phyloP scores from a whole-genome alignment of 2,888 invertebrate species.

The Pristionchus mayeri region DNA sequence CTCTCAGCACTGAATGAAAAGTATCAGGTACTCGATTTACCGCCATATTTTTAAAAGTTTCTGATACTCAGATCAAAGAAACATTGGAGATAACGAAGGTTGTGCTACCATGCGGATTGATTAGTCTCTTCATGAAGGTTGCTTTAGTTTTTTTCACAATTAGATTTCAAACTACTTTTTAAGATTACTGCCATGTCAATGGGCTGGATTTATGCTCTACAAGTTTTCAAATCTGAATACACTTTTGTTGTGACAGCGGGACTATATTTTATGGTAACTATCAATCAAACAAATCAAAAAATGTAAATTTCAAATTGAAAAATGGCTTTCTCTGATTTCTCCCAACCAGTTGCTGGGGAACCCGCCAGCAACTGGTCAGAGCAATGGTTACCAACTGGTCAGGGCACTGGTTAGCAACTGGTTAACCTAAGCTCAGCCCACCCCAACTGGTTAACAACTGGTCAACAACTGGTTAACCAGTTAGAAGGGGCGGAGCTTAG shows the following conservation, averaged over 20 bases:
- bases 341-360: too few relatives aligned
- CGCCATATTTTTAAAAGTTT: neutral
- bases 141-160: too few relatives aligned
- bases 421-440: too few relatives aligned
- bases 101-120: neutral
- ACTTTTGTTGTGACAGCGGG: neutral
- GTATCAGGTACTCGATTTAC: neutral
- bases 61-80: neutral
- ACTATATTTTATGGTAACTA: neutral
- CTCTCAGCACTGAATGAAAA: neutral
- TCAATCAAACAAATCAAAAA: too few relatives aligned
- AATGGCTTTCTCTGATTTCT: too few relatives aligned
- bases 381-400: too few relatives aligned
- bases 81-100: neutral
- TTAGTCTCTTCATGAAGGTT: conserved; percentile 20
- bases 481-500: too few relatives aligned
- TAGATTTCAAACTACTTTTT: neutral
- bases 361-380: too few relatives aligned
- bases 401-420: too few relatives aligned
- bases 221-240: neutral
- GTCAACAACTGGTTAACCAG: too few relatives aligned
- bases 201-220: neutral
- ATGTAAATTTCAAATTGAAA: too few relatives aligned
- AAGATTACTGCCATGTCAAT: neutral
- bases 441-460: too few relatives aligned